Base-by-base conservation (phyloP, 2,113 vertebrate genomes). In the Sclerurus mexicanus region DNA sequence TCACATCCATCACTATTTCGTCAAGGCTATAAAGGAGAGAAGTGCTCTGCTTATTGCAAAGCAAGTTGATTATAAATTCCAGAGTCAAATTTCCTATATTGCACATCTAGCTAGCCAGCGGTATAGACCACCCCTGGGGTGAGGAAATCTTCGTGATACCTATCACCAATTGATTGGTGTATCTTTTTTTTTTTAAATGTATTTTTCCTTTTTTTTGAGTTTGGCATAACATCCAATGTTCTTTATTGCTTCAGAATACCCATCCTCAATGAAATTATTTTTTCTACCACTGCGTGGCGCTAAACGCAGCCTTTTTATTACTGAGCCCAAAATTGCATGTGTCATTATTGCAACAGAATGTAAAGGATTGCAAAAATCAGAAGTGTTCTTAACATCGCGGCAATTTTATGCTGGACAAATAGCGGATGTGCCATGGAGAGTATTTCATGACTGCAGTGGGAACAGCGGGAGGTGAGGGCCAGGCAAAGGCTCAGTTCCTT, bases 281-380 rank as follows among this genome's bases (percentile, higher is more conserved):
- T 31, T 82, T 68, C 66, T 58, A 76, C 93, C 92, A 91, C 92
- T 82, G 27, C n/a, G 95, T 93, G 96, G 93, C 96, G 92, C 90
- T 87, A 94, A 89, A 66, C 14, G 49, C 88, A 90, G 27, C 23
- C 31, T 68, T 94, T 96, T 90, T 28, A 37, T 53, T 56, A 44
- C 10, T 31, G 44, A 46, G 35, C 4, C 33, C 16, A 12, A 12
- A 52, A 94, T 25, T n/a, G 24, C 6, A 5, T 3, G 1, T 24
- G 20, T 33, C 7, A 1, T 53, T 62, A 56, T 2, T 33, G 60
- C 93, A 24, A 39, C 6, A 58, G 28, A 87, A 85, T 2, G 8
- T 9, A 40, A 53, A 82, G 14, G 42, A 55, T 47, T 52, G 6
- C 7, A 1, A 1, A 60, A 46, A 18, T 6, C 64, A 18, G 17